Evolutionary conservation across 2,797 vertebrate genomes (phyloP), one percentile per base, ranked within the genome.

Genomic region (Chanos chanos): DNA sequence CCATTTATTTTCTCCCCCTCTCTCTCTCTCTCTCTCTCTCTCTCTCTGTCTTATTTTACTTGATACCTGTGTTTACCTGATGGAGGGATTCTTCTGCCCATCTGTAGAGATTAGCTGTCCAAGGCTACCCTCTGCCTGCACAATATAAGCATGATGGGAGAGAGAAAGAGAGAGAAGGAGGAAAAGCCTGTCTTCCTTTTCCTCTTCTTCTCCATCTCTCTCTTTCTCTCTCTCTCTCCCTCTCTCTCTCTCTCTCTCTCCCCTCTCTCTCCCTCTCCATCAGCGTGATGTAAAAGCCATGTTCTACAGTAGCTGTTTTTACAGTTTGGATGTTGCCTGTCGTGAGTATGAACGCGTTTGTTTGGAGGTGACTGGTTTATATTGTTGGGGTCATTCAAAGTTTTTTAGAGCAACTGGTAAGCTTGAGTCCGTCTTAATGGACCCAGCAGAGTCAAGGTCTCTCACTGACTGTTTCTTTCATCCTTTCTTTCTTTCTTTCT

Each of bases 101-200:
- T 87, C 82, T 83, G 80, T 73, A 53, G 86, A 91, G 91, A 92
- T 94, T 93, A 92, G 84, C 76, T 85, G 82, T 83, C 85, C 91
- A 92, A 93, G 89, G 91, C 76, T 87, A 77, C 45, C 52, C 75
- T 63, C 71, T 78, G 49, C 61, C 71, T 69, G 49, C 63, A 36
- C 68, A 28, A 81, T 90, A 89, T 87, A 91, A 89, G 81, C 71
- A 72, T 64, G 68, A 50, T 66, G 70, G 63, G 55, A 57, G 59
- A 51, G 66, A 51, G 65, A 39, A 57, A 40, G 56, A 64, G 61
- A 44, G 45, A 27, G 25, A 31, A 28, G 36, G 4, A 21, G 22
- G 16, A 44, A 37, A 69, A 44, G 16, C n/a, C n/a, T n/a, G n/a
- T n/a, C n/a, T n/a, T n/a, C n/a, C n/a, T n/a, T 37, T 61, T 39